Percentiles rank a stretch among this genome's conserved stretches.
Evolutionary conservation across 2,797 vertebrate species (phyloP).

Genomic region (Hypotaenidia okinawae): DNA sequence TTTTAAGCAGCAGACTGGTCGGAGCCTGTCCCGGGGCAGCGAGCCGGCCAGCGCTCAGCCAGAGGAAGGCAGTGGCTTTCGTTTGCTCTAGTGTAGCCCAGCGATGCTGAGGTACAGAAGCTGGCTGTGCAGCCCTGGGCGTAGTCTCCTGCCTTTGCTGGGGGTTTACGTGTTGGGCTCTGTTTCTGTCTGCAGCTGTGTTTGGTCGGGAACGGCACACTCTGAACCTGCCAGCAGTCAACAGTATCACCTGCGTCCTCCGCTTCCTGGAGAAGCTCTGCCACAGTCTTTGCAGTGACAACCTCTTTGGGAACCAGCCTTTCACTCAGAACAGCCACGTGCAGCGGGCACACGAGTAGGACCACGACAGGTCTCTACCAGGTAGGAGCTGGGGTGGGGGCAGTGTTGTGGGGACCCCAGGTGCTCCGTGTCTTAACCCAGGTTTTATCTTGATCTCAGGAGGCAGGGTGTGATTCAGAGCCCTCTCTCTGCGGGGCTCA

Average conservation of each 20-base stretch:
- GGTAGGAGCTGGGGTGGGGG: conserved; percentile 84
- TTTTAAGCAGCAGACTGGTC: conserved; percentile 25
- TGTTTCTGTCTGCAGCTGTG: conserved; percentile 83
- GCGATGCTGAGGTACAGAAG: conserved; percentile 54
- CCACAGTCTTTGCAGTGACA: conserved; percentile 93
- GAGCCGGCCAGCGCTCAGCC: not conserved
- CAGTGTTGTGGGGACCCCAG: conserved; percentile 15
- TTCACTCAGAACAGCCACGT: conserved; percentile 83
- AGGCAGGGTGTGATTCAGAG: not conserved
- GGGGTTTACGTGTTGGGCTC: conserved; percentile 59
- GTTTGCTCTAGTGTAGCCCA: conserved; percentile 51
- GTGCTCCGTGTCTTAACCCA: not conserved
- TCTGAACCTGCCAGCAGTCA: conserved; percentile 93
- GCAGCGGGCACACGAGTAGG: conserved; percentile 80
- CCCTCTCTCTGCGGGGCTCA: not conserved
- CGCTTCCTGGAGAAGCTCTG: conserved; percentile 99
- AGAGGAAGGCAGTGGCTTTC: conserved; percentile 17
- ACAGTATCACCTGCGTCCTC: conserved; percentile 95
- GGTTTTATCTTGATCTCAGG: not conserved
- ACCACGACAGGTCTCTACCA: conserved; percentile 86
- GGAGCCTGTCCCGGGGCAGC: conserved; percentile 59
- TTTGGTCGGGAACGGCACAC: conserved; percentile 96
- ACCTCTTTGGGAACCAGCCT: conserved; percentile 96
- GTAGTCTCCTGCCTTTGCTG: conserved; percentile 47
- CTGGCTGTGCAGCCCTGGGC: conserved; percentile 57